Percentiles rank a stretch among this genome's conserved stretches.
These are phyloP conservation scores for Drosophila kikkawai DNA, from an alignment of 1,140 invertebrate genomes.

Conservation along the genomic window DNA sequence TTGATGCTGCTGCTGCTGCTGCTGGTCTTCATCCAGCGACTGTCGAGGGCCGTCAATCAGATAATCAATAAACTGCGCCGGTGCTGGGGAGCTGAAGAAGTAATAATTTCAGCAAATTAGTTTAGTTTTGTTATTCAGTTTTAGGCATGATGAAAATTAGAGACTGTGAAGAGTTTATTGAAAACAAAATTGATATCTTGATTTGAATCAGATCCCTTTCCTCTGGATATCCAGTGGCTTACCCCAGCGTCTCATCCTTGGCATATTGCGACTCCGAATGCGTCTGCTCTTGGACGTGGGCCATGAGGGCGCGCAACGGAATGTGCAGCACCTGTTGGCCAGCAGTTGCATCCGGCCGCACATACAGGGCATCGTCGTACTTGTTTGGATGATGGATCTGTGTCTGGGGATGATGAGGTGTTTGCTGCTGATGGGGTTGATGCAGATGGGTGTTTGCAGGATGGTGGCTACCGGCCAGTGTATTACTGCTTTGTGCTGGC, in stretches of 20 bases:
- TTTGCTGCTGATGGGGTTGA: constrained; percentile 37
- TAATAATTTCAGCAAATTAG: not conserved
- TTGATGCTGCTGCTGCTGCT: constrained; percentile 11
- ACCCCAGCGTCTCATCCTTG: constrained; percentile 48
- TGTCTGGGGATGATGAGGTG: constrained; percentile 43
- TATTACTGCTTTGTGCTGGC: constrained; percentile 72
- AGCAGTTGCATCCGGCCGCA: constrained; percentile 37
- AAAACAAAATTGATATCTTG: not conserved
- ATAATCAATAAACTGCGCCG: constrained; percentile 72
- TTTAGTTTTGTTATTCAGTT: no score
- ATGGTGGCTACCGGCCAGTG: constrained; percentile 59
- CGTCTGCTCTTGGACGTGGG: constrained; percentile 55
- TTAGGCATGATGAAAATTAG: not conserved
- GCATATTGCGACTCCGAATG: constrained; percentile 28
- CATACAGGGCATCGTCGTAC: constrained; percentile 51
- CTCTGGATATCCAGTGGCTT: not conserved
- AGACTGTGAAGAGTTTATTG: not conserved
- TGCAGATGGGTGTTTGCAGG: constrained; percentile 43
- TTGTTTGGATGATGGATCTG: constrained; percentile 52
- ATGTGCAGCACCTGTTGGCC: constrained; percentile 74
- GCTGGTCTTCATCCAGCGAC: constrained; percentile 72
- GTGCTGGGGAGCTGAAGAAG: constrained; percentile 50
- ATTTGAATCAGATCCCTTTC: not conserved
- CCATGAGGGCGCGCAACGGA: constrained; percentile 64
- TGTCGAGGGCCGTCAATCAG: constrained; percentile 76